Conservation (phyloP, 2,888 invertebrate species). For the Julus scandinavius region DNA sequence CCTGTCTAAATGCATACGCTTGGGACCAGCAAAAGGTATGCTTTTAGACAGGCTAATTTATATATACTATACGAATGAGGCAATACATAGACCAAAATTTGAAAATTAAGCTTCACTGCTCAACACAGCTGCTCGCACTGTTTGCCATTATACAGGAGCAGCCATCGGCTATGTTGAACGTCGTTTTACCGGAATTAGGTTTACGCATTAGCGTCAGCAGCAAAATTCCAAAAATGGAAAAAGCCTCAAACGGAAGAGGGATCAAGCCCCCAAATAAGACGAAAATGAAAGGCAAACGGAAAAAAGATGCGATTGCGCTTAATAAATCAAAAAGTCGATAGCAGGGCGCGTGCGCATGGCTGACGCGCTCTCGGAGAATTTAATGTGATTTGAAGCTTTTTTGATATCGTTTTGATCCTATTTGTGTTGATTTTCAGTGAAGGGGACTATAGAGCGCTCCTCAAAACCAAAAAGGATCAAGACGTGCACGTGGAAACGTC, state of each 20-base stretch:
- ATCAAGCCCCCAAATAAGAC: neutral
- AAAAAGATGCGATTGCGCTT: neutral
- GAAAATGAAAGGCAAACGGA: neutral
- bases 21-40: no score
- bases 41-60: no score
- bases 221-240: slow-evolving; percentile 1
- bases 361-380: neutral
- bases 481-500: neutral
- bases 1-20: no score
- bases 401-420: slow-evolving; percentile 22
- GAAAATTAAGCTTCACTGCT: neutral
- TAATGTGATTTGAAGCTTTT: slow-evolving; percentile 25
- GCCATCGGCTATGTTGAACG: neutral
- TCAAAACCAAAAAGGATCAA: slow-evolving; percentile 4
- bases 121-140: neutral
- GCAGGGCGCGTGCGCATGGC: neutral
- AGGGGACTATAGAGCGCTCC: neutral
- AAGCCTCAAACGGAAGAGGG: neutral
- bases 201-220: neutral
- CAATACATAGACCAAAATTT: no score
- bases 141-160: neutral
- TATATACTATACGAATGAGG: no score
- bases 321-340: slow-evolving; percentile 38
- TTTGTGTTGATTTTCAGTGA: slow-evolving; percentile 38
- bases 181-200: neutral